Percentiles rank a stretch among this genome's conserved stretches.
Evolutionary conservation across 2,888 invertebrate species (phyloP).

Genomic region (Boloria selene): DNA sequence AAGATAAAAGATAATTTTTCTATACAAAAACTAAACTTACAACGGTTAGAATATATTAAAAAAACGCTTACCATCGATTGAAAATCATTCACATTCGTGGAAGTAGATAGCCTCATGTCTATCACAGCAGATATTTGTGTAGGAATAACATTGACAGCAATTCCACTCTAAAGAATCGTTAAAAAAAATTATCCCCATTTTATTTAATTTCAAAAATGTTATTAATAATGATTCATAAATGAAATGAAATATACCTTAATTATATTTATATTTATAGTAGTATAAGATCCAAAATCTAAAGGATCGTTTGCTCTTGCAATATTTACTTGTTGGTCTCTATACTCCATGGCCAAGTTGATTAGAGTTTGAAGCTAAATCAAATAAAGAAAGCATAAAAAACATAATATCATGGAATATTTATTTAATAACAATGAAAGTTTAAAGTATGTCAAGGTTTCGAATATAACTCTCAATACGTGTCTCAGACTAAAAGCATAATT

Average conservation of each 20-base stretch:
- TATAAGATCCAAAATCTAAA: conserved; percentile 49
- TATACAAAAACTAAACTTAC: no score
- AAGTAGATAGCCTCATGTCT: conserved; percentile 58
- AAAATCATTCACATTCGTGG: conserved; percentile 49
- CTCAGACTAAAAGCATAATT: background rate
- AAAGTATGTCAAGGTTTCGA: no score
- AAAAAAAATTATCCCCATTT: background rate
- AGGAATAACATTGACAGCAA: conserved; percentile 59
- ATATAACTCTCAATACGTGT: no score
- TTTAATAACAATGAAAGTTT: no score
- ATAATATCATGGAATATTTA: no score
- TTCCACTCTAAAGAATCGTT: conserved; percentile 54
- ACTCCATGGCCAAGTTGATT: conserved; percentile 51
- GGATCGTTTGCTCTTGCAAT: conserved; percentile 42
- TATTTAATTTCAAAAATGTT: background rate
- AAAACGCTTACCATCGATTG: conserved; percentile 53
- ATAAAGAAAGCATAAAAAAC: conserved; percentile 5
- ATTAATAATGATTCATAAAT: no score
- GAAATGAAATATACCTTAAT: conserved; percentile 48
- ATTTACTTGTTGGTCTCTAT: conserved; percentile 50
- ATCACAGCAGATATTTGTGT: conserved; percentile 47
- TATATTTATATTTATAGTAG: conserved; percentile 59
- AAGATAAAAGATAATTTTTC: no score
- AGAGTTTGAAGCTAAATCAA: conserved; percentile 54
- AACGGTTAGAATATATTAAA: background rate